Base-by-base conservation (phyloP, 2,113 vertebrate genomes). In the Gnathonemus echidnorhynchus region DNA sequence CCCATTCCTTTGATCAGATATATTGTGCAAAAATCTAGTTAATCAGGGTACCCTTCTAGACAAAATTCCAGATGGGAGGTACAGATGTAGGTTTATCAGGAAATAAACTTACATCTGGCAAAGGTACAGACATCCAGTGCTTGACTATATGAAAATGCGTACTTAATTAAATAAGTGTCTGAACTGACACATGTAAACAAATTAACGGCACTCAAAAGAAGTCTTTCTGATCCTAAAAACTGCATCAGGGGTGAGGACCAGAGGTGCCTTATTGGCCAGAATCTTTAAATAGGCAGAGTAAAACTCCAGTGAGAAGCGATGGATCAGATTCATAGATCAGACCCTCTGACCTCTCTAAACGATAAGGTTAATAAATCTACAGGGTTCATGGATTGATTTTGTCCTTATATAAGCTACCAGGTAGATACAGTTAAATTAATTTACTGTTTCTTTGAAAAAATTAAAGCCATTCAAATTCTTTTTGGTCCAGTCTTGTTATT, bases 71-170 rank as follows among this genome's bases (percentile, higher is more conserved):
- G 83, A 85, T 85, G 83, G 45, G 21, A 24, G n/a, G 42, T 85
- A 85, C 83, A 85, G 83, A 85, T 85, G 83, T 85, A 48, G 19
- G 83, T 85, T 48, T 85, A 85, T 85, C 45, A 85, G 83, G 45
- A 85, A 48, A 85, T 48, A 85, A 45, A 85, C 45, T 85, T 48
- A 48, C 83, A 85, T 48, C 83, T 85, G 83, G 83, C 83, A 48
- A 83, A 83, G 77, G 24, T 83, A 45, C 17, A 83, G 4, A 13
- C 83, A 85, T 83, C 45, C 17, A 48, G 45, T 45, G 83, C 83
- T 4, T 85, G 21, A n/a, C 83, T 46, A 85, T 48, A 48, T 85
- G 83, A 11, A 85, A 85, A 48, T 85, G 45, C n/a, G 35, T 48
- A 11, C 83, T 48, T 85, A 85, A 85, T 48, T 48, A 45, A 85